Percentiles rank a stretch among this genome's conserved stretches.
Conservation (phyloP, 2,113 vertebrate genomes). For the Pedetes capensis region DNA sequence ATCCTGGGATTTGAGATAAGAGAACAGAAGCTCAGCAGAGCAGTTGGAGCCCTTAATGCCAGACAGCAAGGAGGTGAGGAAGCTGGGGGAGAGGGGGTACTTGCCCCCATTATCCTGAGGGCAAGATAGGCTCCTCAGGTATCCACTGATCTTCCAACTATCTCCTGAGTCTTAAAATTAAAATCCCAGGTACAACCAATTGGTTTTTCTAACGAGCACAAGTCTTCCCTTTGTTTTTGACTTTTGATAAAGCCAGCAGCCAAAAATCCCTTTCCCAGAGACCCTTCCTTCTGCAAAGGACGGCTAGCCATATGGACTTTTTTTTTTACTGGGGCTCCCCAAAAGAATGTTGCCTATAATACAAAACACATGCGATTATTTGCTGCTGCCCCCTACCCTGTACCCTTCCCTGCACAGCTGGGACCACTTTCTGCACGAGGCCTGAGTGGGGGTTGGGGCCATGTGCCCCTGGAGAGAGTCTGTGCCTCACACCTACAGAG, state of each 20-base stretch:
- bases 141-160: not conserved
- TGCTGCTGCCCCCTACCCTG: not conserved
- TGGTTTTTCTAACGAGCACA: slow-evolving; percentile 28
- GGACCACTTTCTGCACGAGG: not conserved
- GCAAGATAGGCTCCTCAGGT: not conserved
- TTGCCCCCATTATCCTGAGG: not conserved
- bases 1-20: not conserved
- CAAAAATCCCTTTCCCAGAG: not conserved
- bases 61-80: not conserved
- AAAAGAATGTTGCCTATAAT: slow-evolving; percentile 51
- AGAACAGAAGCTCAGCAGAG: not conserved
- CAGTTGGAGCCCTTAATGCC: not conserved
- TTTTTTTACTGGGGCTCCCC: slow-evolving; percentile 40
- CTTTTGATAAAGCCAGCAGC: slow-evolving; percentile 40
- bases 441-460: no score
- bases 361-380: slow-evolving; percentile 45
- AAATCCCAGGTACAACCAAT: not conserved
- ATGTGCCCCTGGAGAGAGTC: not conserved
- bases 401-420: not conserved
- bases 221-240: slow-evolving; percentile 38
- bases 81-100: not conserved
- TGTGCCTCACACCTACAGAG: not conserved
- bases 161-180: not conserved
- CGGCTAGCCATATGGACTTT: not conserved
- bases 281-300: not conserved